Evolutionary conservation across 2,888 invertebrate genomes (phyloP), one percentile per base, ranked within the genome.

Genomic region (Hoplodrina ambigua): DNA sequence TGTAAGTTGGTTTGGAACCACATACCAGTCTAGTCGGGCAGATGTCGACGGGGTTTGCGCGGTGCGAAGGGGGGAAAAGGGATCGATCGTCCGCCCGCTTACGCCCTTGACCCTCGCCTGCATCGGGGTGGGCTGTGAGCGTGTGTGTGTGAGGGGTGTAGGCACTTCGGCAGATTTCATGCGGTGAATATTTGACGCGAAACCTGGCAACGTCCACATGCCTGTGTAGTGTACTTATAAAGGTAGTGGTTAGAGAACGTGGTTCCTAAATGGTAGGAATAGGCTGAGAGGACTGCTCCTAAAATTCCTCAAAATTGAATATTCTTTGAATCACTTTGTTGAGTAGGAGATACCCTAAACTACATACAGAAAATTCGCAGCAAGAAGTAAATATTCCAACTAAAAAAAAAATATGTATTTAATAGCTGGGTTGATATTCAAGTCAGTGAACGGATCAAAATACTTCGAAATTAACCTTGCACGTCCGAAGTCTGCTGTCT

Each of bases 91-190:
- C 61, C 79, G 81, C 84, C 86, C 84, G 83, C 82, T 67, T 62
- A 60, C 92, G 94, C 93, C 94, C 94, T 94, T 94, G 94, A 94
- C 93, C 94, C 91, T 91, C 91, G 83, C 82, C 81, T 82, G 79
- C 85, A 75, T 72, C 74, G 76, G 83, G 83, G 72, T 66, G 79
- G 84, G 72, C 84, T 54, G 44, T 25, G 50, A 62, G 61, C 74
- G 70, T 77, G 80, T 79, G 69, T 58, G 81, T 44, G 75, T 66
- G 74, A 58, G 72, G 74, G 80, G 72, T 69, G 75, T 74, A 70
- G 71, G 72, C 63, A 66, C 52, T 66, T 65, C 56, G 46, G 67
- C 56, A 60, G 58, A 78, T 70, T 72, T 72, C 61, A 75, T 73
- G 82, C 73, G 71, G 76, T 71, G 78, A 85, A 82, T 82, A 76